Percentiles rank a stretch among this genome's conserved stretches.
Evolutionary conservation across 2,888 invertebrate species (phyloP).

Genomic region (Agonopterix heracliana): DNA sequence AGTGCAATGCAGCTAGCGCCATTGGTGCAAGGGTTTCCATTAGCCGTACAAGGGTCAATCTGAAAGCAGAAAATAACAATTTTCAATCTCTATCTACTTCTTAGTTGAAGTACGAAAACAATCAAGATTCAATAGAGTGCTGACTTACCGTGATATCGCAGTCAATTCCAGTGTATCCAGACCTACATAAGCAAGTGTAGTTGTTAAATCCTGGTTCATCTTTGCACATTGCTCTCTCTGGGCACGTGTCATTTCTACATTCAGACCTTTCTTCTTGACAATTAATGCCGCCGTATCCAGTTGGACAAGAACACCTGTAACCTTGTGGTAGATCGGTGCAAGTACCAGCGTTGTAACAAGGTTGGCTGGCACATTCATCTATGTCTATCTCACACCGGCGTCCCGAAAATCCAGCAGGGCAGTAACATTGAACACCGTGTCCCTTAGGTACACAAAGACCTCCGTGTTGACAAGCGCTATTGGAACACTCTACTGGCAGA

Average conservation of each 20-base stretch:
- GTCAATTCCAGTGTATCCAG: slow-evolving; percentile 95
- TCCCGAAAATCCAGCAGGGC: slow-evolving; percentile 96
- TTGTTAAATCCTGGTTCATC: slow-evolving; percentile 93
- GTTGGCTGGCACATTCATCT: slow-evolving; percentile 95
- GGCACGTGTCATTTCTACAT: slow-evolving; percentile 92
- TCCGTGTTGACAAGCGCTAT: slow-evolving; percentile 92
- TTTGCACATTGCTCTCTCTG: slow-evolving; percentile 97
- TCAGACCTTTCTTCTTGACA: slow-evolving; percentile 96
- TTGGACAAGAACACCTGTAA: slow-evolving; percentile 91
- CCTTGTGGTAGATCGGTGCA: slow-evolving; percentile 95
- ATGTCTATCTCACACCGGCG: slow-evolving; percentile 95
- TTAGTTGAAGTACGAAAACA: background rate
- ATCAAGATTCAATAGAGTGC: background rate
- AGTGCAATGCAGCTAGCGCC: slow-evolving; percentile 92
- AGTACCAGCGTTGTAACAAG: slow-evolving; percentile 94
- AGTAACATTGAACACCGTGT: slow-evolving; percentile 93
- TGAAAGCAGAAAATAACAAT: slow-evolving; percentile 38
- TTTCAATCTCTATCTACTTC: background rate
- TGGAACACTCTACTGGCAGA: slow-evolving; percentile 89
- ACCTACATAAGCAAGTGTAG: slow-evolving; percentile 93
- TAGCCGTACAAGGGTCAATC: slow-evolving; percentile 93
- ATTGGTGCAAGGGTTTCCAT: slow-evolving; percentile 93
- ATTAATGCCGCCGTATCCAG: slow-evolving; percentile 93
- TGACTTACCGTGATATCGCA: slow-evolving; percentile 88
- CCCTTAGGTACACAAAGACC: slow-evolving; percentile 93